These are phyloP conservation scores for Brachynemurus nebulosus DNA, from an alignment of 2,888 invertebrate genomes.

Conservation along the genomic window DNA sequence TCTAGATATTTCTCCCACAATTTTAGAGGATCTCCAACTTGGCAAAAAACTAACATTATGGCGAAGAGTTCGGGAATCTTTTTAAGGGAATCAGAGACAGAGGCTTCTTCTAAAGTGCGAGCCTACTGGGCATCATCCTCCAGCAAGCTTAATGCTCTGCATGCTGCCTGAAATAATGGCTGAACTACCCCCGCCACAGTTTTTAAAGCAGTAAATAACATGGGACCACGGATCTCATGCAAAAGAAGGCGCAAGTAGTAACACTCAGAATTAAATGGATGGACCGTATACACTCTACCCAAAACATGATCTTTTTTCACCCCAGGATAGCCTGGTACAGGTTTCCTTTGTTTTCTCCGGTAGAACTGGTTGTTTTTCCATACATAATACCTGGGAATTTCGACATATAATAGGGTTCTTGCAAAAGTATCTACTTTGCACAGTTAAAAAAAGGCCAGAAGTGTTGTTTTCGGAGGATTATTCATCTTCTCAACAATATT, in stretches of 20 bases:
- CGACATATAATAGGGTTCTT: slow-evolving; percentile 16
- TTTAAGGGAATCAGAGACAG: slow-evolving; percentile 14
- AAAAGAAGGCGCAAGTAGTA: slow-evolving; percentile 18
- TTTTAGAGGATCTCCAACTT: slow-evolving; percentile 12
- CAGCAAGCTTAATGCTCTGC: slow-evolving; percentile 21
- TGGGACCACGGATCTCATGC: slow-evolving; percentile 21
- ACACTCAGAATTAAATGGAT: slow-evolving; percentile 13
- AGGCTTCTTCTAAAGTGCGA: slow-evolving; percentile 20
- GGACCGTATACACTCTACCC: slow-evolving; percentile 14
- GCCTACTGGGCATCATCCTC: slow-evolving; percentile 26
- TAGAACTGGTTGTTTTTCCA: slow-evolving; percentile 13
- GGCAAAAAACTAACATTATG: slow-evolving; percentile 16
- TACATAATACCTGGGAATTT: slow-evolving; percentile 22
- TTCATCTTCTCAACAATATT: slow-evolving; percentile 11
- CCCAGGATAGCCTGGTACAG: slow-evolving; percentile 9
- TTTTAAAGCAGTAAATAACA: slow-evolving; percentile 22
- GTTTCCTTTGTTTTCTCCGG: slow-evolving; percentile 15
- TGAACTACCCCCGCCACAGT: slow-evolving; percentile 21
- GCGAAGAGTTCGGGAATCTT: slow-evolving; percentile 17
- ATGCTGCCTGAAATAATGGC: slow-evolving; percentile 21
- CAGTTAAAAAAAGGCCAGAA: slow-evolving; percentile 18
- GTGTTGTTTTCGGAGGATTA: slow-evolving; percentile 13
- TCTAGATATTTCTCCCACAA: slow-evolving; percentile 20
- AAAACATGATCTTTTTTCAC: slow-evolving; percentile 11
- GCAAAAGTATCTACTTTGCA: slow-evolving; percentile 12